Evolutionary conservation across 2,797 vertebrate species (phyloP).

Genomic region (Valencia hispanica): DNA sequence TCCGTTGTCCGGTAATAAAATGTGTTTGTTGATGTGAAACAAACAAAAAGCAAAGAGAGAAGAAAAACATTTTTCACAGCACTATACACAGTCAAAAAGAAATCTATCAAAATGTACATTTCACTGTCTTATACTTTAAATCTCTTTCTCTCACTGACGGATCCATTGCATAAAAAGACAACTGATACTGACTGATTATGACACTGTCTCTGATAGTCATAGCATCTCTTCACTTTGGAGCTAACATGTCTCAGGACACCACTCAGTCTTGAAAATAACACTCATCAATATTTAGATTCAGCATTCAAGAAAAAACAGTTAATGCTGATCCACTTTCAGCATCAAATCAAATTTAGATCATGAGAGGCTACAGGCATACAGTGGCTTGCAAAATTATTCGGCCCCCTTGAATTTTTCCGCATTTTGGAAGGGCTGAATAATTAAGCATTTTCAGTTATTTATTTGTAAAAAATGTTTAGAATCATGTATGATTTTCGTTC

Average conservation of each 20-base stretch:
- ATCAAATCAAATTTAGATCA: slow-evolving; percentile 16
- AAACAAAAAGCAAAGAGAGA: not conserved
- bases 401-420: too few species aligned
- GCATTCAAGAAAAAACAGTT: slow-evolving; percentile 13
- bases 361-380: slow-evolving; percentile 3
- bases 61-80: too few species aligned
- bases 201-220: slow-evolving; percentile 12
- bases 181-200: slow-evolving; percentile 27
- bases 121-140: not conserved
- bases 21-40: not conserved
- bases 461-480: too few species aligned
- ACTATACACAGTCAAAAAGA: not conserved
- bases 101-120: not conserved
- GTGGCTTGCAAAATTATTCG: too few species aligned
- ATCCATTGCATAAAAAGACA: slow-evolving; percentile 21
- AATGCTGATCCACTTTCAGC: slow-evolving; percentile 16
- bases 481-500: too few species aligned
- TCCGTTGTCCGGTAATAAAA: not conserved
- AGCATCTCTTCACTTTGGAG: slow-evolving; percentile 33
- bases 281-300: slow-evolving; percentile 22
- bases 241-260: slow-evolving; percentile 30
- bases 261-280: slow-evolving; percentile 21
- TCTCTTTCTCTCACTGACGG: slow-evolving; percentile 19
- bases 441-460: too few species aligned
- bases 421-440: too few species aligned